Base-by-base conservation (phyloP, 2,888 invertebrate species). In the Acrobasis consociella region DNA sequence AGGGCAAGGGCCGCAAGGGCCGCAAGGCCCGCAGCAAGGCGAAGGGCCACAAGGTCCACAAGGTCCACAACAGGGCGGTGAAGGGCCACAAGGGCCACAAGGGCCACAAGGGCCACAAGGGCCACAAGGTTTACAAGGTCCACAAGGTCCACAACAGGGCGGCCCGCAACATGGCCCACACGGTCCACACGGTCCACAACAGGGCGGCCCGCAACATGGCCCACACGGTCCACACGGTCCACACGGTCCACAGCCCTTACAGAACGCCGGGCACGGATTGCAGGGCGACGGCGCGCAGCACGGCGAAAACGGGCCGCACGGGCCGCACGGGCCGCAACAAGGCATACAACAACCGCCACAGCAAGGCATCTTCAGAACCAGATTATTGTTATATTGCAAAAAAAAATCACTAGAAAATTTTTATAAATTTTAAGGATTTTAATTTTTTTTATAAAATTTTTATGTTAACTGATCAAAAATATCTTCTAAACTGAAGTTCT, bases 381-480 rank as follows among this genome's bases (percentile, higher is more conserved):
- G n/a, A 60, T 52, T 22, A 59, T 56, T 49, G 64, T 59, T 61
- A 64, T 62, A 64, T 65, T 56, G 55, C 62, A 58, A 58, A 59
- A 60, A 49, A 22, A 49, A 62, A 62, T 67, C 64, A 74, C 73
- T 73, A 66, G 66, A 62, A 60, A 71, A 74, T 75, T 79, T 77
- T 58, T 56, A 39, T 39, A 63, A 65, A 62, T 69, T 74, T 74
- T 70, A 60, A 58, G 22, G 62, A 70, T 73, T 68, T 63, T 16
- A 56, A 13, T 53, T 2, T 56, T 56, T 67, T 56, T 65, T 71
- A 70, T 70, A 64, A 58, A 66, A 66, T 72, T 75, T 75, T 73
- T 65, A 64, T 78, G 75, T 77, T 68, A 74, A 72, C 70, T 71
- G 73, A 77, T 71, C 76, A 77, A 80, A 75, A 65, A 72, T 72